phyloP scores from a whole-genome alignment of 2,113 vertebrate species.

The Macquaria australasica region DNA sequence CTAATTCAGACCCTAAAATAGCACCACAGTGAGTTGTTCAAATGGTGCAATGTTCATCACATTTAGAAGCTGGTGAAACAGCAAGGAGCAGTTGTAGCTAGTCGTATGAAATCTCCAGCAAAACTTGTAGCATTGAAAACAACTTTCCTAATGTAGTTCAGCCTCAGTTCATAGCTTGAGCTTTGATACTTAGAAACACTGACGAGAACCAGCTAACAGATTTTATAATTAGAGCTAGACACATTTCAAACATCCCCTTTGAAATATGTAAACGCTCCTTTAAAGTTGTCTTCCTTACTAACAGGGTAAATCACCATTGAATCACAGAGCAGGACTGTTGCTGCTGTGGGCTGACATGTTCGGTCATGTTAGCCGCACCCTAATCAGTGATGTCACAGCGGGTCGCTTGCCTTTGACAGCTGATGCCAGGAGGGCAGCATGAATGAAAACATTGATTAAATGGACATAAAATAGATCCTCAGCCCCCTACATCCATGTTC shows the following conservation, averaged over 20 bases:
- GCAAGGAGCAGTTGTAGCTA: no score
- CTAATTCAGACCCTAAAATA: background rate
- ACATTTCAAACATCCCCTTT: background rate
- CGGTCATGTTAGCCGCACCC: background rate
- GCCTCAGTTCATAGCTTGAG: background rate
- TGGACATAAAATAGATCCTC: constrained; percentile 7
- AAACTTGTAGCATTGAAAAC: background rate
- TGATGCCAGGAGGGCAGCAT: background rate
- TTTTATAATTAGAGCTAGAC: no score
- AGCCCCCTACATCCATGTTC: background rate
- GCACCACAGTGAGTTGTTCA: background rate
- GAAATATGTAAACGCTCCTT: background rate
- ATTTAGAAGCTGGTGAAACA: background rate
- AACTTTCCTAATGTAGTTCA: background rate
- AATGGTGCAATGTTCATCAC: background rate
- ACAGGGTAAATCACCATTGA: background rate
- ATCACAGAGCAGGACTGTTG: background rate
- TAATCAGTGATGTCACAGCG: background rate
- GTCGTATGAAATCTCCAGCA: background rate
- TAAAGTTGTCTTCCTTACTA: background rate
- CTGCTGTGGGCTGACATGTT: background rate
- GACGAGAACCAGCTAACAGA: no score
- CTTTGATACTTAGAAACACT: background rate
- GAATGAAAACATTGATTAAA: constrained; percentile 13
- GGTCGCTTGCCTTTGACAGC: background rate